Evolutionary conservation across 2,888 invertebrate genomes (phyloP), one percentile per base, ranked within the genome.

Genomic region (Blastobasis adustella): DNA sequence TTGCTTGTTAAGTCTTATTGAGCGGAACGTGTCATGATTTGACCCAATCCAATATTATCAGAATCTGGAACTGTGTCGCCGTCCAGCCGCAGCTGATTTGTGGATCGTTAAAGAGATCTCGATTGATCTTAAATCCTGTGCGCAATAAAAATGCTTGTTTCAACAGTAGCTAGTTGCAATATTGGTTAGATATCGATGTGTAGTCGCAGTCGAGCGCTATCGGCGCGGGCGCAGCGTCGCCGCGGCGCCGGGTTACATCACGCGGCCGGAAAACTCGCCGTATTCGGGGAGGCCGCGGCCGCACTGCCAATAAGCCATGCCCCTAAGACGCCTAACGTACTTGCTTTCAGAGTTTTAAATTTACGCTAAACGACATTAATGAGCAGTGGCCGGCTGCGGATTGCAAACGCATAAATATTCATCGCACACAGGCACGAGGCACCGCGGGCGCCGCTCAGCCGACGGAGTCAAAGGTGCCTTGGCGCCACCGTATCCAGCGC

Each of bases 181-280:
- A 43, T 49, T 49, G 49, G 39, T n/a, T 38, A 37, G 37, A 39
- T 9, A 10, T 49, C 45, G 49, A 45, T 45, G 39, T 36, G 49
- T 37, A 6, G 45, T 39, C 6, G 42, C 39, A 37, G 41, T 36
- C 37, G 45, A 23, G 43, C 38, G 48, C 49, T 47, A 53, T 42
- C 45, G 54, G 39, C n/a, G 43, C 58, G 61, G 60, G 52, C 64
- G 69, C 69, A 23, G 23, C 82, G 80, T 69, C 79, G 64, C 59
- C 52, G 61, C 67, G 84, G 84, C 86, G 87, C 83, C 85, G 68
- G 63, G 71, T 87, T 83, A 82, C 84, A 82, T 86, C 82, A 87
- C 66, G 59, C 68, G 66, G 77, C 80, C 79, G 81, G 81, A 84
- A 84, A 86, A 78, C 78, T 81, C 69, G 74, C 65, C 71, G 75